Percentiles rank a stretch among this genome's conserved stretches.
phyloP scores from a whole-genome alignment of 2,113 vertebrate species.

The Apeltes quadracus region DNA sequence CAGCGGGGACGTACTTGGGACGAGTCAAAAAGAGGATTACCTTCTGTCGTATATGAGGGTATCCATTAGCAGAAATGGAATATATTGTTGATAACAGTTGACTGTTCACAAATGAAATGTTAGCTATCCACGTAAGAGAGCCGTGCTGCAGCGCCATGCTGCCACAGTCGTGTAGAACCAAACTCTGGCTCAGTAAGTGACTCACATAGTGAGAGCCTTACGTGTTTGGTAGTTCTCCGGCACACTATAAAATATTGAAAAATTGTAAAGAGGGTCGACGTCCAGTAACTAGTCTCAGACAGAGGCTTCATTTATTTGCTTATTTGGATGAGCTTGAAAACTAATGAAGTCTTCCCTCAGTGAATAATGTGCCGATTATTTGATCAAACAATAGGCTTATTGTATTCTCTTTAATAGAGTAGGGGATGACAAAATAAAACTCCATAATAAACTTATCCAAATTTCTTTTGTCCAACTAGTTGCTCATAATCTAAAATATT shows the following conservation, averaged over 20 bases:
- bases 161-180: neutral
- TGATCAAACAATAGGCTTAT: neutral
- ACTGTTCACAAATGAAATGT: no score
- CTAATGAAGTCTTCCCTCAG: neutral
- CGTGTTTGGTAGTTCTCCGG: neutral
- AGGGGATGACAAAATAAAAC: no score
- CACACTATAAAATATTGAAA: no score
- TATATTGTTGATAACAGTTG: no score
- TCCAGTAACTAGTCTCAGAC: neutral
- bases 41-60: neutral
- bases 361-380: neutral
- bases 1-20: slow-evolving; percentile 32
- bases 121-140: no score
- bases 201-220: neutral
- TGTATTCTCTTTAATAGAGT: neutral
- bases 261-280: neutral
- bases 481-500: neutral
- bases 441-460: neutral
- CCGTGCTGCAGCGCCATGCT: neutral
- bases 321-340: neutral
- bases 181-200: neutral
- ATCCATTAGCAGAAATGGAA: no score
- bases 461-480: neutral
- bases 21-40: slow-evolving; percentile 31
- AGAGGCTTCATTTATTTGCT: neutral